Evolutionary conservation across 1,140 invertebrate genomes (phyloP).

Genomic region (Brachystomella parvula): DNA sequence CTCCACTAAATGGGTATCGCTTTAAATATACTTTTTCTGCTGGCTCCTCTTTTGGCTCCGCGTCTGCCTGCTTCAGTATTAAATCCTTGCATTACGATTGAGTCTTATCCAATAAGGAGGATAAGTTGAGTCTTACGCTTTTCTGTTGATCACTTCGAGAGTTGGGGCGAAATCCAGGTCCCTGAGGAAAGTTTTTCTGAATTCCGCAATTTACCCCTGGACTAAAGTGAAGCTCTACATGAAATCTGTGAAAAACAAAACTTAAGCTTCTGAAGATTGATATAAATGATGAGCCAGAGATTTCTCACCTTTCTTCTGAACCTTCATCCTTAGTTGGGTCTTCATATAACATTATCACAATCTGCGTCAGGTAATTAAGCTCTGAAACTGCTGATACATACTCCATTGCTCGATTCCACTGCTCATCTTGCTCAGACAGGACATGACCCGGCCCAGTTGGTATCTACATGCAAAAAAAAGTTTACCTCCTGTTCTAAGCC

Average conservation of each 20-base stretch:
- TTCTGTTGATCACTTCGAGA: slow-evolving; percentile 64
- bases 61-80: background rate
- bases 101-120: no score
- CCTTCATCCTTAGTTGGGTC: slow-evolving; percentile 90
- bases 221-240: slow-evolving; percentile 95
- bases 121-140: background rate
- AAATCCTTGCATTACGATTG: no score
- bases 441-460: background rate
- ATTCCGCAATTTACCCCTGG: slow-evolving; percentile 93
- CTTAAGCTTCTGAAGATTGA: background rate
- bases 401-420: slow-evolving; percentile 97
- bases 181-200: slow-evolving; percentile 84
- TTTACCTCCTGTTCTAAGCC: background rate
- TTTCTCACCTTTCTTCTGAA: slow-evolving; percentile 63
- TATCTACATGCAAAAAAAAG: slow-evolving; percentile 8
- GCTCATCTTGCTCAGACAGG: slow-evolving; percentile 65
- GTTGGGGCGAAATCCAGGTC: slow-evolving; percentile 86
- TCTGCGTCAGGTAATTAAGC: slow-evolving; percentile 98
- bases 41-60: background rate
- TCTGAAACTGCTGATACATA: slow-evolving; percentile 95
- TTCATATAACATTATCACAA: slow-evolving; percentile 99
- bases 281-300: background rate
- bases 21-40: background rate
- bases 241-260: slow-evolving; percentile 55
- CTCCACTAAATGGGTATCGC: background rate